phyloP scores from a whole-genome alignment of 2,113 vertebrate genomes.

The Oreochromis tanganicae region DNA sequence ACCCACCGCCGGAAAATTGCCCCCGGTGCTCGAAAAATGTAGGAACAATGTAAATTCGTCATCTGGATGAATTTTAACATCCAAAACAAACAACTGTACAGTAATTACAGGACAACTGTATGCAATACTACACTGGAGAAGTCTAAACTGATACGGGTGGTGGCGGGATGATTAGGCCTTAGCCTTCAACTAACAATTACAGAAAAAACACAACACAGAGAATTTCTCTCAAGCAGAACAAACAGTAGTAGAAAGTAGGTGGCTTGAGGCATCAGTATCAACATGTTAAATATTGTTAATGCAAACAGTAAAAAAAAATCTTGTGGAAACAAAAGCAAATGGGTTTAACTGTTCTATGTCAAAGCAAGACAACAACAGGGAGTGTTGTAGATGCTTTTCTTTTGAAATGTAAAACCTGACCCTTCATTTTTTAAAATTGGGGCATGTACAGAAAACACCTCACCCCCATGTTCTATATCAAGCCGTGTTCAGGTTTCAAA shows the following conservation, averaged over 20 bases:
- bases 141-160: constrained; percentile 23
- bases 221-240: background rate
- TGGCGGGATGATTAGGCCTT: background rate
- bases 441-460: background rate
- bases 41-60: constrained; percentile 61
- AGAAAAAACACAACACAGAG: background rate
- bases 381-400: constrained; percentile 4
- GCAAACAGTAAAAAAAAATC: background rate
- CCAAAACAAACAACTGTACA: constrained; percentile 57
- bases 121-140: constrained; percentile 23
- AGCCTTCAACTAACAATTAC: background rate
- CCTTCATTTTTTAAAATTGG: background rate
- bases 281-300: background rate
- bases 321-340: background rate
- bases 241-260: background rate
- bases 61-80: constrained; percentile 49
- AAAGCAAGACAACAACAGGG: constrained; percentile 19
- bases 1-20: constrained; percentile 59
- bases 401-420: constrained; percentile 53
- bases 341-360: background rate
- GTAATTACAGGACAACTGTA: constrained; percentile 57
- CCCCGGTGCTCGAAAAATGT: constrained; percentile 36
- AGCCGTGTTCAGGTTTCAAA: background rate
- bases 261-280: background rate
- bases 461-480: background rate